A percentile compares a stretch with the other conserved stretches of the same genome.
Conservation (phyloP, 2,888 invertebrate species). For the Caenorhabditis auriculariae region DNA sequence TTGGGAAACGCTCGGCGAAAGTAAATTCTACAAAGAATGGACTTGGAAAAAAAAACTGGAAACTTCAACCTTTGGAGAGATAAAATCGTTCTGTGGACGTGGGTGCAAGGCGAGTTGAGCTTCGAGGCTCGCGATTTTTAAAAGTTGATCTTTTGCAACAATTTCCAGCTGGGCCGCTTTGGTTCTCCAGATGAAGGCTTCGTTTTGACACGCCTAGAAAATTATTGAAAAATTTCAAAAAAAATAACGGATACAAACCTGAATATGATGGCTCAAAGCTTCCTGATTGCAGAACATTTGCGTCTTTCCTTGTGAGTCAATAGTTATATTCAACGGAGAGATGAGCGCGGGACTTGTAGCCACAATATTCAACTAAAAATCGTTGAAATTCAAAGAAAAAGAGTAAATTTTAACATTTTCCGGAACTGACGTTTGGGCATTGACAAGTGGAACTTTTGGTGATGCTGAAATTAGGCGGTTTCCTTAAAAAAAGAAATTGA, state of each 20-base stretch:
- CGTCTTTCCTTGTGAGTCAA: constrained; percentile 22
- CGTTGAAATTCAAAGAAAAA: constrained; percentile 1
- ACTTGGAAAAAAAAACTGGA: no score
- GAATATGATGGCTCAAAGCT: constrained; percentile 40
- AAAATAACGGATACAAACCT: constrained; percentile 13
- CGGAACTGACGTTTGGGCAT: no score
- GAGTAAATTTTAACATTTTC: no score
- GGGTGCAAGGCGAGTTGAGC: no score
- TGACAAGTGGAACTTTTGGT: constrained; percentile 14
- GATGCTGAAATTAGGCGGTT: constrained; percentile 33
- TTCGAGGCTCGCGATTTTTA: constrained; percentile 31
- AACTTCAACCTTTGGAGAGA: no score
- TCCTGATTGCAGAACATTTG: constrained; percentile 39
- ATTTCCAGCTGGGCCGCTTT: constrained; percentile 62
- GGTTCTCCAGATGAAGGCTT: constrained; percentile 61
- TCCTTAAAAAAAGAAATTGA: neutral
- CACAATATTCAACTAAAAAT: neutral
- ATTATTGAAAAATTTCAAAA: neutral
- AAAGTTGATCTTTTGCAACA: constrained; percentile 55
- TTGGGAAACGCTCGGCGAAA: no score
- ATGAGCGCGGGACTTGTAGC: constrained; percentile 28
- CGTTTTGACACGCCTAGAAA: constrained; percentile 60
- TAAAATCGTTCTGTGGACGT: no score
- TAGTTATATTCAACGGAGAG: constrained; percentile 15
- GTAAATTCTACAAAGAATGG: no score